A percentile compares a stretch with the other conserved stretches of the same genome.
Conservation (phyloP, 1,140 invertebrate genomes). For the Reticulitermes speratus region DNA sequence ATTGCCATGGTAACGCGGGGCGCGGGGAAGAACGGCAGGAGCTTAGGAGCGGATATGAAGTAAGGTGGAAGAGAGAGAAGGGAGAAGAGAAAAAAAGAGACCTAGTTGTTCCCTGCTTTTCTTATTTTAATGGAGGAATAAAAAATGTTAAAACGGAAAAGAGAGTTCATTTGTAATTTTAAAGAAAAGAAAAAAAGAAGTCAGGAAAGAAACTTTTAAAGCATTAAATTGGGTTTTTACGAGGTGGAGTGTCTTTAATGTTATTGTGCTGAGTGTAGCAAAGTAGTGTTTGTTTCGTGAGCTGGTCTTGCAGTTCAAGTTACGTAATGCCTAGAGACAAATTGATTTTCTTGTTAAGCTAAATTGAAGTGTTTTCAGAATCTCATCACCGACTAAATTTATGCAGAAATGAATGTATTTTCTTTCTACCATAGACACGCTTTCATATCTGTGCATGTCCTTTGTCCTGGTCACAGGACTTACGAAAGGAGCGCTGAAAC, state of each 20-base stretch:
- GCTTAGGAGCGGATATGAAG: neutral
- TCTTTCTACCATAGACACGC: neutral
- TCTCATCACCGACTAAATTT: neutral
- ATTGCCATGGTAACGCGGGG: neutral
- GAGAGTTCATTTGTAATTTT: slow-evolving; percentile 18
- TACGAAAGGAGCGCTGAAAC: too few species aligned
- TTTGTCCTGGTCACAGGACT: too few species aligned
- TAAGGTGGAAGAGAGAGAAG: neutral
- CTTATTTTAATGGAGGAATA: slow-evolving; percentile 13
- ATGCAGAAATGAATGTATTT: neutral
- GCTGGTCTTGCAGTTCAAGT: neutral
- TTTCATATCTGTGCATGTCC: too few species aligned
- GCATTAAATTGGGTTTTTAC: slow-evolving; percentile 19
- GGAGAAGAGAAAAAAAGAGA: neutral
- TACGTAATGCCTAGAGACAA: neutral
- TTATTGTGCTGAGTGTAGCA: neutral
- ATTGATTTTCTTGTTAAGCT: neutral
- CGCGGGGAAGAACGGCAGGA: neutral
- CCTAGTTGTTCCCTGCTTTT: neutral
- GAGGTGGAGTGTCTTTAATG: neutral
- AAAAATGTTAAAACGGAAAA: slow-evolving; percentile 14
- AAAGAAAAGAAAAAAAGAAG: neutral
- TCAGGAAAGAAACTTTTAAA: neutral
- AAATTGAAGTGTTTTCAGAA: neutral
- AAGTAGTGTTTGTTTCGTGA: neutral